These are phyloP conservation scores for Hemibagrus guttatus DNA, from an alignment of 2,797 vertebrate genomes.

Conservation along the genomic window DNA sequence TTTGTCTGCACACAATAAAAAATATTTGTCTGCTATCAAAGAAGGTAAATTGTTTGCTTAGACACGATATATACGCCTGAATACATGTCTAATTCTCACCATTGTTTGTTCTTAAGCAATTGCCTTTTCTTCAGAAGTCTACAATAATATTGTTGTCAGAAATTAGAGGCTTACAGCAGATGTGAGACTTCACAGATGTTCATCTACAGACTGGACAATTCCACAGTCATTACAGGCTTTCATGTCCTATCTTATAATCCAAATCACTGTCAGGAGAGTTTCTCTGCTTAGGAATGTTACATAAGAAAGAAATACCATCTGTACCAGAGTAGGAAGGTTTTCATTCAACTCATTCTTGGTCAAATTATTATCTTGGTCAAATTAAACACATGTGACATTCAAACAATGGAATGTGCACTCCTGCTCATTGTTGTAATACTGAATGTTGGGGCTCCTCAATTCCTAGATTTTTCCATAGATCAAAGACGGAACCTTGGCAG, in stretches of 20 bases:
- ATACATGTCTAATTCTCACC: neutral
- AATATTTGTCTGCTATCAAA: conserved; percentile 16
- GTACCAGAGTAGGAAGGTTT: neutral
- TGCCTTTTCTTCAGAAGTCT: neutral
- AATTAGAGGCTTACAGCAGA: neutral
- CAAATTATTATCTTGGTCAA: neutral
- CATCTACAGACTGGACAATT: neutral
- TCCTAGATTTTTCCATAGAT: neutral
- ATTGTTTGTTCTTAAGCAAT: conserved; percentile 1
- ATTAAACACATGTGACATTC: neutral
- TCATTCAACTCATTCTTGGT: neutral
- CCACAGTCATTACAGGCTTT: neutral
- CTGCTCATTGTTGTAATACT: neutral
- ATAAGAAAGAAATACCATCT: conserved; percentile 12
- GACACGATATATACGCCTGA: neutral
- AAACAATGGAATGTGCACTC: neutral
- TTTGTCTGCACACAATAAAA: neutral
- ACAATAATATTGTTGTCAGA: conserved; percentile 19
- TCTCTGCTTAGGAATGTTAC: neutral
- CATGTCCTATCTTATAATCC: neutral
- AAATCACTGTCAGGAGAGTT: conserved; percentile 13
- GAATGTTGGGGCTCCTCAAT: neutral
- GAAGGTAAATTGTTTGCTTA: neutral
- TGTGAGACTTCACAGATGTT: conserved; percentile 15
- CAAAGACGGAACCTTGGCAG: neutral